Base-by-base conservation (phyloP, 2,113 vertebrate genomes). In the Antechinus stuartii region DNA sequence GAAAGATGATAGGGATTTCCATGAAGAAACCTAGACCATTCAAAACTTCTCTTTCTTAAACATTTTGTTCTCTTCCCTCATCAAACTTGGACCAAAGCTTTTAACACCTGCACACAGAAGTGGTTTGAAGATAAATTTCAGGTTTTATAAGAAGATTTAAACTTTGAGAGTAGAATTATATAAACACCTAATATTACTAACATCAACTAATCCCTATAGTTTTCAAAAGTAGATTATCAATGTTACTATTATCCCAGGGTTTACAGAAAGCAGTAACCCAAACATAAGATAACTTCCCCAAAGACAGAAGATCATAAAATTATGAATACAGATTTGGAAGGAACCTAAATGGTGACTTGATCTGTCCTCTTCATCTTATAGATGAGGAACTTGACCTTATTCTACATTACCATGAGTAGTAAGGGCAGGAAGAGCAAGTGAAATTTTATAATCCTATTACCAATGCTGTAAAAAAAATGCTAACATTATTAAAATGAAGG, bases 401-500 rank as follows among this genome's bases (percentile, higher is more conserved):
- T 14, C 35, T 49, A 76, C 14, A 76, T n/a, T 76, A 4, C 35
- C 16, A 68, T 27, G 12, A 19, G 68, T 42, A 84, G n/a, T 35
- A 35, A 68, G 61, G 30, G 12, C 30, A 68, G 12, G 61, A 11
- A 68, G 56, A 92, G 3, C 46, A 96, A 93, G 76, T 19, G 61
- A 95, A 95, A 95, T 22, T 92, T 92, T 96, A 95, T 92, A 97
- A 94, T 91, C 92, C 95, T 90, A 54, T 61, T 92, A 42, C 92
- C 42, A 52, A 49, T 92, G 9, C 22, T 95, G 94, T 89, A 30
- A 93, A 50, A 56, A 49, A 49, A 49, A 93, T 0, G 12, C 93
- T 92, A 19, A 54, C 10, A 92, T 57, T 22, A 90, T 95, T 94
- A 50, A 76, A 95, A 61, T 46, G 53, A 92, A 96, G 92, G 96